Percentiles rank a stretch among this genome's conserved stretches.
Conservation (phyloP, 2,113 vertebrate species). For the human (Homo sapiens) region GRCh38 chr1:36280001-36280500, state of each 20-base stretch:
- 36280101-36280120: too few species aligned
- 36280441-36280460: not conserved
- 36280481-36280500: not conserved
- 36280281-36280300: not conserved
- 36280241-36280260: not conserved
- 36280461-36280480: not conserved
- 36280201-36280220: not conserved
- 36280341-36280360: not conserved
- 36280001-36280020: too few species aligned
- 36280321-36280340: not conserved
- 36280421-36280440: too few species aligned
- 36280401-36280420: not conserved
- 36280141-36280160: not conserved
- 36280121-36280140: too few species aligned
- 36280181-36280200: not conserved
- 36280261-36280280: not conserved
- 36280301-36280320: not conserved
- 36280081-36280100: too few species aligned
- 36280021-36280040: too few species aligned
- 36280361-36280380: not conserved
- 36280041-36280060: too few species aligned
- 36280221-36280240: not conserved
- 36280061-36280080: too few species aligned
- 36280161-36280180: not conserved
- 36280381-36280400: not conserved